A percentile compares a stretch with the other conserved stretches of the same genome.
These are phyloP conservation scores for Phenganax subtilis DNA, from an alignment of 92 coral and sea anemone species.

Conservation along the genomic window DNA sequence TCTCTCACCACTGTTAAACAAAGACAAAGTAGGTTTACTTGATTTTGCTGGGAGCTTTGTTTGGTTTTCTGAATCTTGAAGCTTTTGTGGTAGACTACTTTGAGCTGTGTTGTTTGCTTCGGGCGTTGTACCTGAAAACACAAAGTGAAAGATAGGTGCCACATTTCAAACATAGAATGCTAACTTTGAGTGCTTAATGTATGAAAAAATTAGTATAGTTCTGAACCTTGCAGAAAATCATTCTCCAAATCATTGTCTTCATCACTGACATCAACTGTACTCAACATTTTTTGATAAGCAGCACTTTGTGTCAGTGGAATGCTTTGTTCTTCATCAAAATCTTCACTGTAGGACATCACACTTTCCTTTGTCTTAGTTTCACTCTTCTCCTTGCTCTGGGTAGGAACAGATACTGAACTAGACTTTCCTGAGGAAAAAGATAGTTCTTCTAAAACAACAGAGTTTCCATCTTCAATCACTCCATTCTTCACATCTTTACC, in stretches of 20 bases:
- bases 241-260: slow-evolving; percentile 55
- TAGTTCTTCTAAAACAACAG: slow-evolving; percentile 30
- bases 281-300: slow-evolving; percentile 82
- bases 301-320: slow-evolving; percentile 83
- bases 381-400: not conserved
- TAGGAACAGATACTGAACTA: not conserved
- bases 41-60: slow-evolving; percentile 59
- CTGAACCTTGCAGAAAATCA: slow-evolving; percentile 45
- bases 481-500: not conserved
- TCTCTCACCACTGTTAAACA: slow-evolving; percentile 65
- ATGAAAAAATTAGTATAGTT: no score
- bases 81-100: slow-evolving; percentile 28
- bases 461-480: slow-evolving; percentile 16
- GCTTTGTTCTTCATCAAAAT: slow-evolving; percentile 83
- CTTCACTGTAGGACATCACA: slow-evolving; percentile 60
- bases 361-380: slow-evolving; percentile 3
- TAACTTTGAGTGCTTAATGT: no score
- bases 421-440: slow-evolving; percentile 26
- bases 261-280: slow-evolving; percentile 66
- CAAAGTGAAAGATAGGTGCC: no score
- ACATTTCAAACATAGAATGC: no score
- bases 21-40: slow-evolving; percentile 58
- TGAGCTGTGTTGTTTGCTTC: slow-evolving; percentile 27
- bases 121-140: slow-evolving; percentile 60
- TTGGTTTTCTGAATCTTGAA: slow-evolving; percentile 48